Evolutionary conservation across 2,113 vertebrate genomes (phyloP), one percentile per base, ranked within the genome.

Genomic region (Clinocottus analis): DNA sequence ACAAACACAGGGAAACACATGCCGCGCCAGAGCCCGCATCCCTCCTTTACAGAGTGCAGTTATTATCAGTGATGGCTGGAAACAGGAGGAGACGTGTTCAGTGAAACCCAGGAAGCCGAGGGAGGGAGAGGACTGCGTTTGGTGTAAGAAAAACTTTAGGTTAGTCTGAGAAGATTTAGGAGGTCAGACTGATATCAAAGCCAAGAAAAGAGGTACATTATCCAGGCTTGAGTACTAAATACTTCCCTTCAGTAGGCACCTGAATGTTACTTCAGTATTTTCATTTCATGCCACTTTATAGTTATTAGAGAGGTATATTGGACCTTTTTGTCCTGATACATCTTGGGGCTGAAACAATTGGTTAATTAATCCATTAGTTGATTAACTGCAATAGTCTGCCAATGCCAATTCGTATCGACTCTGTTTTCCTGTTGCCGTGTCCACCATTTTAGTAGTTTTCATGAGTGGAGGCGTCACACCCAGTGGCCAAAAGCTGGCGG

Each of bases 11-110:
- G 17, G 67, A 78, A 12, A 78, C 75, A 35, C 25, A 31, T 4
- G 11, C 61, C 73, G 79, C 13, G 39, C 62, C 76, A 67, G 45
- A n/a, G 49, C 45, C 25, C 19, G 70, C 81, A 85, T 83, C 89
- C 85, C 80, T 75, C 27, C 39, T 7, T 2, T 13, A 10, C 62
- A 62, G 60, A 29, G 39, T 56, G 4, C 53, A 61, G 69, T 23
- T 41, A 13, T 83, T 67, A 80, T 82, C 66, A 69, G 33, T 7
- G 27, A 59, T 11, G 61, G 45, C 67, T 76, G 68, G 59, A 71
- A 77, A 60, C 27, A 43, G 35, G 43, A 69, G n/a, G 60, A 81
- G 53, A 35, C 7, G 14, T n/a, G 41, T 66, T 37, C 13, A 78
- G 19, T 9, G 62, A 86, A 31, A 16, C 55, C 65, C 74, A 58